A percentile compares a stretch with the other conserved stretches of the same genome.
phyloP scores from a whole-genome alignment of 1,140 invertebrate genomes.

The Orchesella cincta region DNA sequence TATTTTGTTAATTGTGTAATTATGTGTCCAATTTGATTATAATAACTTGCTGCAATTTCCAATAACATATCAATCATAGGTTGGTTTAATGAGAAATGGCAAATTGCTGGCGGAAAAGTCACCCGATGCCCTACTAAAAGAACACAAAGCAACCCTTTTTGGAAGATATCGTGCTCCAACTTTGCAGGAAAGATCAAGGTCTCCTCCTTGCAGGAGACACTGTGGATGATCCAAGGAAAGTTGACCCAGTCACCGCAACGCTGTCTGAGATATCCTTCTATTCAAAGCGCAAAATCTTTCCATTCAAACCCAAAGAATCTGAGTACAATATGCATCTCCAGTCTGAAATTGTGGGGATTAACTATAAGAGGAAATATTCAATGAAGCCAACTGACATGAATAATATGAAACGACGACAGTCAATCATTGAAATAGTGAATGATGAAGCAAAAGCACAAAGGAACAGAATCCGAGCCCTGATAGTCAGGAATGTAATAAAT shows the following conservation, averaged over 20 bases:
- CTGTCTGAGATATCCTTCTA: neutral
- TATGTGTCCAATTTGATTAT: too few relatives aligned
- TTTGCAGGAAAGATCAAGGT: neutral
- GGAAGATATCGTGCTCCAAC: slow-evolving; percentile 13
- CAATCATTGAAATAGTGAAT: neutral
- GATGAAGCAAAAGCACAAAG: neutral
- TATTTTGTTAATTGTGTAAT: too few relatives aligned
- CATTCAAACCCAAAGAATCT: neutral
- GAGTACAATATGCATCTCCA: neutral
- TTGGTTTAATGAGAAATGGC: slow-evolving; percentile 21
- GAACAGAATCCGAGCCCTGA: neutral
- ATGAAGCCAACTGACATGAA: neutral
- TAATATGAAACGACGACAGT: neutral
- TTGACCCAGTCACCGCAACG: neutral
- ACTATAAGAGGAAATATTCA: neutral
- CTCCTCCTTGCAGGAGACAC: neutral
- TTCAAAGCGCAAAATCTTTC: neutral
- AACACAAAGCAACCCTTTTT: neutral
- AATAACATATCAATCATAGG: too few relatives aligned
- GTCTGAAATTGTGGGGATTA: neutral
- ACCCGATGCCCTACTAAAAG: neutral
- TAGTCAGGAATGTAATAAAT: neutral
- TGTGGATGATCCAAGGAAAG: neutral
- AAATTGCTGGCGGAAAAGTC: neutral
- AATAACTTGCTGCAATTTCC: too few relatives aligned